Evolutionary conservation across 2,797 vertebrate genomes (phyloP).

Genomic region (Botia almorhae): DNA sequence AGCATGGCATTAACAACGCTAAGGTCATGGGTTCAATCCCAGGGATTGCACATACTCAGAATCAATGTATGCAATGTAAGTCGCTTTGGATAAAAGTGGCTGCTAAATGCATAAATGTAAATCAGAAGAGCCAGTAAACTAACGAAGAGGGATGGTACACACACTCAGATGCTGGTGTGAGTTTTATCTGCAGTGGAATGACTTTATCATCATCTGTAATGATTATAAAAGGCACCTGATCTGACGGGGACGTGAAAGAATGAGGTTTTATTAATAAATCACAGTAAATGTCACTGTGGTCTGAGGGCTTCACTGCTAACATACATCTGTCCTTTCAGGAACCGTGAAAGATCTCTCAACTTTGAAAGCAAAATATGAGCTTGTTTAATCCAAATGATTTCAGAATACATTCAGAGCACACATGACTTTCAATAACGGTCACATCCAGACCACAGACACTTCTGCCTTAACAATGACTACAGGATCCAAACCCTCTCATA

Average conservation of each 20-base stretch:
- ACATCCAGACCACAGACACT: no score
- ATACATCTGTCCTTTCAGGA: not conserved
- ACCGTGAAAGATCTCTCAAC: not conserved
- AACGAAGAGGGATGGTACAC: no score
- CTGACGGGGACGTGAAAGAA: not conserved
- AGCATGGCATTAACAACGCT: no score
- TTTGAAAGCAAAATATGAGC: not conserved
- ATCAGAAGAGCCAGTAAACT: no score
- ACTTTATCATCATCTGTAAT: not conserved
- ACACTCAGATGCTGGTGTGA: not conserved
- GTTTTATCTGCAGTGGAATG: not conserved
- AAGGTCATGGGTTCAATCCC: no score
- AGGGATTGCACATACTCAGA: no score
- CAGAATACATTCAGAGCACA: no score
- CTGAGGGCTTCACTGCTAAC: not conserved
- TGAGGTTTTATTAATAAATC: not conserved
- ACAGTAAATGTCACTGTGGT: not conserved
- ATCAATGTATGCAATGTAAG: no score
- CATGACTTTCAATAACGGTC: no score
- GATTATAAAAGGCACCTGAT: constrained; percentile 1
- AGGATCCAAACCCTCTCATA: not conserved
- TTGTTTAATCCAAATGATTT: not conserved
- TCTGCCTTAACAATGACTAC: not conserved
- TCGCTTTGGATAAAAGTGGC: no score
- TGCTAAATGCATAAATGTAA: no score